Evolutionary conservation across 2,113 vertebrate genomes (phyloP).

Genomic region (Nymphicus hollandicus): DNA sequence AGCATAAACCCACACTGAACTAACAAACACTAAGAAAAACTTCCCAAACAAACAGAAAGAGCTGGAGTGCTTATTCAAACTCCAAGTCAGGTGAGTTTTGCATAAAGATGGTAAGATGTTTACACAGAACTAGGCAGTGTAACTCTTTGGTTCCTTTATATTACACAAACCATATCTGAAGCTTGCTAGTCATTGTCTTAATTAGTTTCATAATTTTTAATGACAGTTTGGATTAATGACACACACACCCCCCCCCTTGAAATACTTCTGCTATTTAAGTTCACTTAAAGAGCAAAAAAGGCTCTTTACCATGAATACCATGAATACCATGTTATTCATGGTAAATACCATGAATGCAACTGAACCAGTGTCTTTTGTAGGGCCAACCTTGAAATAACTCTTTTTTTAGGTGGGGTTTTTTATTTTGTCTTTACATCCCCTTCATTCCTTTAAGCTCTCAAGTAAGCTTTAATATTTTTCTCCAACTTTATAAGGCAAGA

Average conservation of each 20-base stretch:
- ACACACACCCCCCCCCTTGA: accelerated
- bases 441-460: not conserved
- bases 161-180: not conserved
- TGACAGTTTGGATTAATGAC: not conserved
- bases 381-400: not conserved
- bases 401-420: not conserved
- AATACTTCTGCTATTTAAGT: not conserved
- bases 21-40: not conserved
- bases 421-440: not conserved
- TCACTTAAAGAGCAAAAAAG: not conserved
- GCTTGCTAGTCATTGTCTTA: not conserved
- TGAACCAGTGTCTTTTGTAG: not conserved
- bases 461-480: not conserved
- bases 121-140: not conserved
- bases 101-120: not conserved
- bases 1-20: not conserved
- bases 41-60: not conserved
- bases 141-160: not conserved
- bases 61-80: not conserved
- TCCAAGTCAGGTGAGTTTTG: not conserved
- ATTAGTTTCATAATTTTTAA: not conserved
- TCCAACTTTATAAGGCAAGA: not conserved
- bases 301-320: too few relatives aligned
- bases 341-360: not conserved
- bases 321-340: too few relatives aligned